Percentiles rank a stretch among this genome's conserved stretches.
These are phyloP conservation scores for Dicrurus megarhynchus DNA, from an alignment of 2,113 vertebrate species.

Conservation along the genomic window DNA sequence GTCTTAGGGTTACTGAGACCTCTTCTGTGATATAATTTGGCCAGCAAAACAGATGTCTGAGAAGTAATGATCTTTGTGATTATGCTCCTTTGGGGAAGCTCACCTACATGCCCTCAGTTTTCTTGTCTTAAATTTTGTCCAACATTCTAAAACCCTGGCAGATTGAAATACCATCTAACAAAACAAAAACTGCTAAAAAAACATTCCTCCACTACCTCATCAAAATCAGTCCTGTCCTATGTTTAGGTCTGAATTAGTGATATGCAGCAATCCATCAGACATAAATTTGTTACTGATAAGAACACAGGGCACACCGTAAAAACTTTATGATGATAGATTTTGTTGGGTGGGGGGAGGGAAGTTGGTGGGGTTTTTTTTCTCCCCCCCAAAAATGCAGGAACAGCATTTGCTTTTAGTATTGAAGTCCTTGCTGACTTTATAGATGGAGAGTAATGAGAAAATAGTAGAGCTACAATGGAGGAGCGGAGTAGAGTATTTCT, in stretches of 20 bases:
- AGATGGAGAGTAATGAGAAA: background rate
- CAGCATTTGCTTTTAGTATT: background rate
- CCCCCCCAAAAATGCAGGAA: background rate
- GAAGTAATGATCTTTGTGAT: background rate
- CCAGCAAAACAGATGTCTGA: background rate
- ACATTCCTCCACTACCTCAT: background rate
- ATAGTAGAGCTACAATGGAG: background rate
- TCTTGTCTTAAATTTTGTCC: background rate
- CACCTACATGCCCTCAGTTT: background rate
- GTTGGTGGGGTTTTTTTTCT: background rate
- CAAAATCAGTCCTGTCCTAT: background rate
- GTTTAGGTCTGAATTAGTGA: background rate
- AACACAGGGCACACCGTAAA: background rate
- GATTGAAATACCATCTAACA: background rate
- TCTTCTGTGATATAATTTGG: background rate
- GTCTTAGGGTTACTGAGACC: background rate
- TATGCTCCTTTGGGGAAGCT: background rate
- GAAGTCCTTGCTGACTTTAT: background rate
- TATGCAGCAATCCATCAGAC: background rate
- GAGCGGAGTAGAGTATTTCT: background rate
- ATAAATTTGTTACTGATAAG: background rate
- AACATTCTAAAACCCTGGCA: background rate
- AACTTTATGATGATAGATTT: background rate
- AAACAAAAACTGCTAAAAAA: background rate
- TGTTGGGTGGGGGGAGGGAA: fast-evolving